Evolutionary conservation across 2,797 vertebrate species (phyloP).

Genomic region (Anas acuta): DNA sequence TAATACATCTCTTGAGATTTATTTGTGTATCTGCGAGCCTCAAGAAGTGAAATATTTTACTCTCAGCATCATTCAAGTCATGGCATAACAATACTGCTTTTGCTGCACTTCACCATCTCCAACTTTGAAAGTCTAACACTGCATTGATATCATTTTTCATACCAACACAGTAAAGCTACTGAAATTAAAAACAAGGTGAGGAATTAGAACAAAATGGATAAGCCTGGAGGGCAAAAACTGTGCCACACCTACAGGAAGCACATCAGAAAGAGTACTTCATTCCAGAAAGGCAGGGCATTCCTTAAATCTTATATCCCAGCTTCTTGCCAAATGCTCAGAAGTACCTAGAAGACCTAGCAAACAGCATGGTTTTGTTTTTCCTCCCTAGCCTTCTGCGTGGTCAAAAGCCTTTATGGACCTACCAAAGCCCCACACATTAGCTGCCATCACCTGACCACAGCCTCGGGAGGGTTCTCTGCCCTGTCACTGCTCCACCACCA

Average conservation of each 20-base stretch:
- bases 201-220: background rate
- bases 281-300: background rate
- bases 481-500: background rate
- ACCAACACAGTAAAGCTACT: background rate
- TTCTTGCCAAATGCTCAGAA: background rate
- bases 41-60: constrained; percentile 15
- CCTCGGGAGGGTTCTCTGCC: background rate
- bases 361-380: background rate
- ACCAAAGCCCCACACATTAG: background rate
- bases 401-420: background rate
- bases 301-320: no score
- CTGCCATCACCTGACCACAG: background rate
- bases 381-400: background rate
- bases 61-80: background rate
- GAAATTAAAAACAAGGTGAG: background rate
- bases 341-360: no score
- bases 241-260: background rate
- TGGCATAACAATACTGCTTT: background rate
- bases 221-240: background rate
- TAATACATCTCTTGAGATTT: constrained; percentile 38
- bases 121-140: background rate
- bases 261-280: background rate
- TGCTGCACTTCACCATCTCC: background rate
- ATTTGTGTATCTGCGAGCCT: constrained; percentile 7
- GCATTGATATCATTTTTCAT: background rate